Evolutionary conservation across 92 coral and sea anemone species (phyloP), one percentile per base, ranked within the genome.

Genomic region (Porites rus): DNA sequence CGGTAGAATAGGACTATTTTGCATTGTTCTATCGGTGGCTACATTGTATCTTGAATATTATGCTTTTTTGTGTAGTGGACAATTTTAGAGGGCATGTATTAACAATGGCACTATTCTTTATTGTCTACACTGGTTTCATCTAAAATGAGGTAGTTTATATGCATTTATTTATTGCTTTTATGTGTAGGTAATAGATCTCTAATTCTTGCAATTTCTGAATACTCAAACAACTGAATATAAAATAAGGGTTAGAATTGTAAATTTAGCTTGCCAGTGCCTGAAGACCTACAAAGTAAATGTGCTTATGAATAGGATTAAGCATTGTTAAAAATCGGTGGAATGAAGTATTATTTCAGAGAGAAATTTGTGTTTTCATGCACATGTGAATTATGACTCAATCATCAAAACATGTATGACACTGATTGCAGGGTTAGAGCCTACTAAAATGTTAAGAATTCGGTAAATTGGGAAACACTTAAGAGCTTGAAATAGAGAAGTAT

Each of bases 381-480:
- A 38, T 38, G 46, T 4, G 6, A 38, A 38, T 38, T 38, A 38
- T 38, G 46, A 38, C 46, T 38, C 46, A 38, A 38, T 38, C 46
- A 21, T 75, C 64, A 53, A 11, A 24, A 75, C 13, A 6, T 13
- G 24, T 20, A 67, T 7, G 13, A 9, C 52, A 52, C 12, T 71
- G 59, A 81, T 43, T 81, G 50, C 87, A 51, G 51, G 46, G 6
- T 38, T 5, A 19, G 66, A 60, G 53, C 59, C 38, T 22, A 56
- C 31, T 52, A 19, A 64, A 52, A 73, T 58, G 18, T 59, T 68
- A 25, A 17, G 18, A 50, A 72, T 82, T 62, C 71, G 61, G 13
- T 73, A 8, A 69, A 82, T 82, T 61, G 51, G 60, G n/a, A 58
- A n/a, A 51, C 71, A 72, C 78, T 72, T 22, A 4, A 51, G 73